phyloP scores from a whole-genome alignment of 2,113 vertebrate species.

The Corydoras maculifer region DNA sequence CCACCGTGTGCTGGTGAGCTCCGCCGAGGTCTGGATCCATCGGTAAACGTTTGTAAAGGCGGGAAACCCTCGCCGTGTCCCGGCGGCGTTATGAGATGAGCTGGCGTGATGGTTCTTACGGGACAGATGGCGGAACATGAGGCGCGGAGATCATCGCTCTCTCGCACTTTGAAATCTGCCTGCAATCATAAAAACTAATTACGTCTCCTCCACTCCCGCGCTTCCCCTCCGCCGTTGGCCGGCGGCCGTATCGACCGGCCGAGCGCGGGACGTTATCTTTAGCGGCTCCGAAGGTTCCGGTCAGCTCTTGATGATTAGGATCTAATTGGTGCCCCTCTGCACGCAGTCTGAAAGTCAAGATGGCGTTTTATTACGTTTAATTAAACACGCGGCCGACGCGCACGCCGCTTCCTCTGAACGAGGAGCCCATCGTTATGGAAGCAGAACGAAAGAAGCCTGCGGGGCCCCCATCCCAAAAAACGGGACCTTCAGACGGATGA shows the following conservation, averaged over 20 bases:
- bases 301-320: conserved; percentile 36
- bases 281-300: conserved; percentile 40
- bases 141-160: too few species aligned
- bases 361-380: conserved; percentile 38
- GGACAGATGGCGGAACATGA: background rate
- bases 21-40: background rate
- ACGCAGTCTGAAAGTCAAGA: conserved; percentile 36
- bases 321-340: conserved; percentile 38
- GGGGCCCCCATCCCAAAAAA: too few species aligned
- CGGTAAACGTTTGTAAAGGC: conserved; percentile 11
- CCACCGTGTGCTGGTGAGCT: background rate
- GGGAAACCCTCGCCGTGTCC: background rate
- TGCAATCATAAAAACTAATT: conserved; percentile 31
- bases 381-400: conserved; percentile 20
- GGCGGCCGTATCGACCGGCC: conserved; percentile 11
- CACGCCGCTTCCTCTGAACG: conserved; percentile 7
- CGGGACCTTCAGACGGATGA: background rate
- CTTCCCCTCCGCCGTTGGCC: background rate
- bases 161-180: conserved; percentile 5
- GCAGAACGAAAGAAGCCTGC: conserved; percentile 3
- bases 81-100: conserved; percentile 20
- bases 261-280: conserved; percentile 17
- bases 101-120: background rate
- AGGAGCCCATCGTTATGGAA: conserved; percentile 1
- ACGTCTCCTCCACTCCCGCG: conserved; percentile 16